phyloP scores from a whole-genome alignment of 2,888 invertebrate genomes.

The Sphinx pinastri region DNA sequence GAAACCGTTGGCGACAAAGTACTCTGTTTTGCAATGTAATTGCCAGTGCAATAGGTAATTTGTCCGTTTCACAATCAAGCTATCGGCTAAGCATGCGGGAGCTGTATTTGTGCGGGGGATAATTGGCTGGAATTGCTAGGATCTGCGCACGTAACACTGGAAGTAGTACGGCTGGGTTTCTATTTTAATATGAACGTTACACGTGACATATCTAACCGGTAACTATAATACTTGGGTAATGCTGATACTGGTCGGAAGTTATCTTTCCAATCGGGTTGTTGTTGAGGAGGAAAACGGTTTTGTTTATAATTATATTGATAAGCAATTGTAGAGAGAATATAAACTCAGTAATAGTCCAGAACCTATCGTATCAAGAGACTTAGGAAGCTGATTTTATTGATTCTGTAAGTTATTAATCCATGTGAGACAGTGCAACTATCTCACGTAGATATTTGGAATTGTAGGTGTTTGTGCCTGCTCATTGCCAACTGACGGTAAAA shows the following conservation, averaged over 20 bases:
- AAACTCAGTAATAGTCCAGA: too few relatives aligned
- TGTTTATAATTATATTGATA: not conserved
- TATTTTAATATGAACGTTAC: slow-evolving; percentile 18
- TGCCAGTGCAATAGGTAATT: slow-evolving; percentile 61
- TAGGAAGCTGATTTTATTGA: too few relatives aligned
- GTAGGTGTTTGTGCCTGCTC: too few relatives aligned
- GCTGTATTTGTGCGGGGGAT: slow-evolving; percentile 38
- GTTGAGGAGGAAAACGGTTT: not conserved
- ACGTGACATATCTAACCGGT: slow-evolving; percentile 7
- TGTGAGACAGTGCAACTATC: too few relatives aligned
- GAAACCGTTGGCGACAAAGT: slow-evolving; percentile 69
- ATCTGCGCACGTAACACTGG: slow-evolving; percentile 20
- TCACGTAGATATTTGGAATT: too few relatives aligned
- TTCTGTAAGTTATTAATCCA: too few relatives aligned
- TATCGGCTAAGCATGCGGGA: slow-evolving; percentile 52
- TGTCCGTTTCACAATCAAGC: slow-evolving; percentile 65
- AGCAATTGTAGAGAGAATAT: too few relatives aligned
- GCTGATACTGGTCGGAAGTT: not conserved
- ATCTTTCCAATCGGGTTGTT: not conserved
- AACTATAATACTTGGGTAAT: not conserved
- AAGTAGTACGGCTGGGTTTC: slow-evolving; percentile 7
- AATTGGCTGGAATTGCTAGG: slow-evolving; percentile 28
- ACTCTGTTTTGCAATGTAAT: slow-evolving; percentile 65
- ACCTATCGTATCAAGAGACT: too few relatives aligned
- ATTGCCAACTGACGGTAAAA: too few relatives aligned